phyloP scores from a whole-genome alignment of 2,888 invertebrate species.

The Drosophila quinaria region DNA sequence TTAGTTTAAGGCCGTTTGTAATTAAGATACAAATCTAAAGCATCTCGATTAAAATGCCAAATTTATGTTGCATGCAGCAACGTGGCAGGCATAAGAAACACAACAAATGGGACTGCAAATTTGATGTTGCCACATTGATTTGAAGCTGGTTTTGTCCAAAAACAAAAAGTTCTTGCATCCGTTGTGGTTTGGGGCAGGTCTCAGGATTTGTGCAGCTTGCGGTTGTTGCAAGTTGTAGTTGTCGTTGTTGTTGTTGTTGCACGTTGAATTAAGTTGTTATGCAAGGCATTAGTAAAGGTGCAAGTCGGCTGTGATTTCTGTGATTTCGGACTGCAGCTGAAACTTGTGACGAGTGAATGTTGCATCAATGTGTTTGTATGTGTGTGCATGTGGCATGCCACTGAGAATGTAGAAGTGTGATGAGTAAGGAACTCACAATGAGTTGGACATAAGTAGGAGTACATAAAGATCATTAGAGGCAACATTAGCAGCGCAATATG shows the following conservation, averaged over 20 bases:
- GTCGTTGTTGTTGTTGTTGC: slow-evolving; percentile 38
- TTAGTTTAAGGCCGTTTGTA: slow-evolving; percentile 65
- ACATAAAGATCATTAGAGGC: slow-evolving; percentile 53
- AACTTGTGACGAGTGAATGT: slow-evolving; percentile 4
- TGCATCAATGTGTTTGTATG: slow-evolving; percentile 7
- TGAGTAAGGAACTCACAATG: slow-evolving; percentile 17
- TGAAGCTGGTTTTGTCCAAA: slow-evolving; percentile 68
- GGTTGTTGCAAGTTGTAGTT: slow-evolving; percentile 17
- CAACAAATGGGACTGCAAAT: slow-evolving; percentile 60
- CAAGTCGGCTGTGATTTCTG: slow-evolving; percentile 40
- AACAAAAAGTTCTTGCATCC: slow-evolving; percentile 55
- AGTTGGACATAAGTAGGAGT: slow-evolving; percentile 18
- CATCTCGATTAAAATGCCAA: slow-evolving; percentile 67
- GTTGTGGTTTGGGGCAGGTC: slow-evolving; percentile 39
- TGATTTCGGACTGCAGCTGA: slow-evolving; percentile 20
- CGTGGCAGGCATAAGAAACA: slow-evolving; percentile 47
- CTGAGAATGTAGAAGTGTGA: slow-evolving; percentile 1
- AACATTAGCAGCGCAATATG: slow-evolving; percentile 52
- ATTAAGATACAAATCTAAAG: slow-evolving; percentile 67
- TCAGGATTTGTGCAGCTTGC: slow-evolving; percentile 26
- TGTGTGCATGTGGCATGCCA: slow-evolving; percentile 47
- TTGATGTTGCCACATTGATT: slow-evolving; percentile 67
- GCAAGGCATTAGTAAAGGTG: slow-evolving; percentile 76
- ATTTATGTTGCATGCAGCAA: slow-evolving; percentile 62
- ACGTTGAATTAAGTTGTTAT: slow-evolving; percentile 76